phyloP scores from a whole-genome alignment of 2,113 vertebrate genomes.

The Sarotherodon lohbergeri region DNA sequence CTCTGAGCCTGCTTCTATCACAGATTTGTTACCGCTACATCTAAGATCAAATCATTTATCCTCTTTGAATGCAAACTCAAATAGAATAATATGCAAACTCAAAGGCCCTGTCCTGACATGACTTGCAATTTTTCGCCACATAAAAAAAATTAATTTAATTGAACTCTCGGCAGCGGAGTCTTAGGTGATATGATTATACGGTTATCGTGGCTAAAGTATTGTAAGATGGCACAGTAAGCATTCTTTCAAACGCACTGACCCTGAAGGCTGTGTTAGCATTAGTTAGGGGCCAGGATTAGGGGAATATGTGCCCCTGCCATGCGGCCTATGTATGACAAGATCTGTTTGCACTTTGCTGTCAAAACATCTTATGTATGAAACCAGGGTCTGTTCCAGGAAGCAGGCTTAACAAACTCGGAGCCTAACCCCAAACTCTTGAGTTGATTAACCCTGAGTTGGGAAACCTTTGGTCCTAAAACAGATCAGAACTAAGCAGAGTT shows the following conservation, averaged over 20 bases:
- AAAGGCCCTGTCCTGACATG: not conserved
- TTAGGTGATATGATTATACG: not conserved
- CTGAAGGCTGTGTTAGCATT: constrained; percentile 36
- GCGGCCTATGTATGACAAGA: not conserved
- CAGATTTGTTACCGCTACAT: not conserved
- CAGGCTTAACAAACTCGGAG: not conserved
- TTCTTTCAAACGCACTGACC: constrained; percentile 22
- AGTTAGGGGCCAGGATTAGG: constrained; percentile 13
- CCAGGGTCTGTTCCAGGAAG: not conserved
- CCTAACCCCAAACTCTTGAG: not conserved
- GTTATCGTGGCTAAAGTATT: not conserved
- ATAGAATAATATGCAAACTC: not conserved
- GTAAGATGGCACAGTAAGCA: not conserved
- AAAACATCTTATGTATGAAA: constrained; percentile 27
- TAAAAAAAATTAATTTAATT: not conserved
- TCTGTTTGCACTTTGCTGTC: constrained; percentile 38
- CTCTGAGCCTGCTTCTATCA: not conserved
- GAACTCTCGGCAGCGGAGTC: not conserved
- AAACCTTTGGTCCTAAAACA: not conserved
- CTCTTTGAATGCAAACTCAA: not conserved
- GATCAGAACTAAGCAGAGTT: not conserved
- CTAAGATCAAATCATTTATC: not conserved
- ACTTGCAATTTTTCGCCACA: not conserved
- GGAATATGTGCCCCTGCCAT: not conserved
- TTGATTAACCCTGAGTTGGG: not conserved